A percentile compares a stretch with the other conserved stretches of the same genome.
Conservation (phyloP, 2,113 vertebrate genomes). For the Notothenia rossii region DNA sequence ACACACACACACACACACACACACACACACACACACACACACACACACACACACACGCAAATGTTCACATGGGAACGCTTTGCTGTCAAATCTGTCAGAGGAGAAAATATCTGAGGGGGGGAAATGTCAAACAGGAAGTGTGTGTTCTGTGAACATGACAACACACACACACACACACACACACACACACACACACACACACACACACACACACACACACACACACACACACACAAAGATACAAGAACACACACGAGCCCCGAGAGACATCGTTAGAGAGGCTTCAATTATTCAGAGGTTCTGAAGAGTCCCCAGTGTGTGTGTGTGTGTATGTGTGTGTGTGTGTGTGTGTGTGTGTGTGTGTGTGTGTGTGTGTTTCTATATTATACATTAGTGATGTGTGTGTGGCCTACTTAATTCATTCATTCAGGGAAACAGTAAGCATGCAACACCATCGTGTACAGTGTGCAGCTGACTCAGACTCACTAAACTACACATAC, state of each 20-base stretch:
- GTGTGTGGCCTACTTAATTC: neutral
- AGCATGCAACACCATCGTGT: neutral
- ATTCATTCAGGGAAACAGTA: neutral
- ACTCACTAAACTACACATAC: no score
- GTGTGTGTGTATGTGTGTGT: neutral
- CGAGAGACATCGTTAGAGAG: neutral
- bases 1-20: neutral
- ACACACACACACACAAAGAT: neutral
- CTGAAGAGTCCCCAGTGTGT: neutral
- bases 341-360: no score
- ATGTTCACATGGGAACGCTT: no score
- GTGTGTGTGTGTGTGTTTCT: no score
- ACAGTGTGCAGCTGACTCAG: no score
- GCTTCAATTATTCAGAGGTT: neutral
- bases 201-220: conserved; percentile 13
- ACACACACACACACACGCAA: no score
- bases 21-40: conserved; percentile 1
- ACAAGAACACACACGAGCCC: neutral
- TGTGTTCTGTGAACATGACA: no score
- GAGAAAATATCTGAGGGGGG: no score
- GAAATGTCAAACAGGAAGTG: no score
- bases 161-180: neutral
- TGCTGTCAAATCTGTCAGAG: no score
- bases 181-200: conserved; percentile 7
- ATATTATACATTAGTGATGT: no score